Percentiles rank a stretch among this genome's conserved stretches.
Evolutionary conservation across 2,888 invertebrate genomes (phyloP).

Genomic region (Baronia brevicornis): DNA sequence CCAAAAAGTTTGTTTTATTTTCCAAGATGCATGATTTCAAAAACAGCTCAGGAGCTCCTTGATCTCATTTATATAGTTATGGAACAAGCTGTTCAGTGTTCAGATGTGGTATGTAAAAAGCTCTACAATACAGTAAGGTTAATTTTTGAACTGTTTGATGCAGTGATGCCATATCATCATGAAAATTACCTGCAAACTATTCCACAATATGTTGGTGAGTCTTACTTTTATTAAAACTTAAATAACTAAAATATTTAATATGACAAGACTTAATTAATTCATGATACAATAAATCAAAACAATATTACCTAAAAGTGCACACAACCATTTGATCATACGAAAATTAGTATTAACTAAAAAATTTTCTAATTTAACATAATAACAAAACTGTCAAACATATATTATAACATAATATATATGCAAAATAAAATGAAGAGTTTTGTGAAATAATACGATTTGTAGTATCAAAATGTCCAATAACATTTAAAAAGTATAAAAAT

Average conservation of each 20-base stretch:
- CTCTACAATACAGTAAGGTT: slow-evolving; percentile 82
- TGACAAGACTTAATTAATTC: slow-evolving; percentile 1
- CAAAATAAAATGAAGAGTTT: no score
- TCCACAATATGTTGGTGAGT: slow-evolving; percentile 89
- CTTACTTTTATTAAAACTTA: slow-evolving; percentile 1
- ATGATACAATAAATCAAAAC: not conserved
- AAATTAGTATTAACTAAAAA: no score
- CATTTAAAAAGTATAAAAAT: no score
- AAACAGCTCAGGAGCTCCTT: slow-evolving; percentile 78
- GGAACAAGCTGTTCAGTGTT: slow-evolving; percentile 78
- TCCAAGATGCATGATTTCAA: slow-evolving; percentile 76
- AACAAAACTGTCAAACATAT: no score
- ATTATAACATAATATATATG: no score
- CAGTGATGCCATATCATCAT: slow-evolving; percentile 86
- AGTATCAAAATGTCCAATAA: no score
- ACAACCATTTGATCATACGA: no score
- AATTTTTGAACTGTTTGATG: slow-evolving; percentile 85
- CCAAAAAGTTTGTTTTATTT: slow-evolving; percentile 66
- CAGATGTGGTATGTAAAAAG: slow-evolving; percentile 77
- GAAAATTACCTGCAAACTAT: slow-evolving; percentile 86
- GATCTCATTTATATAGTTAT: slow-evolving; percentile 79
- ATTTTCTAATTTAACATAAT: no score
- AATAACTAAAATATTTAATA: not conserved
- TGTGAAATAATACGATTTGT: no score
- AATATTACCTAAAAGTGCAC: no score